Percentiles rank a stretch among this genome's conserved stretches.
These are phyloP conservation scores for Sesia bembeciformis DNA, from an alignment of 2,888 invertebrate genomes.

Conservation along the genomic window DNA sequence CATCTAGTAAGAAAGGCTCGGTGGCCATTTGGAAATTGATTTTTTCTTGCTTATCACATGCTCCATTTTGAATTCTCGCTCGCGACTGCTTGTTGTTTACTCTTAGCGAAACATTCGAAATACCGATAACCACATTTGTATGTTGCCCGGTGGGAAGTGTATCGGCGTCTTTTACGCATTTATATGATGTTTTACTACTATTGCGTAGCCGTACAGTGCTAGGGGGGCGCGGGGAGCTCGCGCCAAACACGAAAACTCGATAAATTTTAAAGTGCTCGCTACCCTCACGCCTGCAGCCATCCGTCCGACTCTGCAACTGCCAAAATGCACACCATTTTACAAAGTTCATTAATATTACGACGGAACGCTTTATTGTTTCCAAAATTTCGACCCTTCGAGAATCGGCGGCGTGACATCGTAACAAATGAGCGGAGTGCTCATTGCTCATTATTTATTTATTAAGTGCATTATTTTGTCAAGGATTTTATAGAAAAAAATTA, in stretches of 20 bases:
- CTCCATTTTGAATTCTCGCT: too few relatives aligned
- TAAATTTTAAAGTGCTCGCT: conserved; percentile 61
- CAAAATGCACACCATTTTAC: conserved; percentile 20
- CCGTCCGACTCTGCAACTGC: conserved; percentile 30
- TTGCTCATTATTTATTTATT: not conserved
- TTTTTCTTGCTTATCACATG: too few relatives aligned
- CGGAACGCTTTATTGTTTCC: conserved; percentile 10
- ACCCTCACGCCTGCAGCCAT: conserved; percentile 41
- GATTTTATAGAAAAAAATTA: too few relatives aligned
- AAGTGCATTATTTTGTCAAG: too few relatives aligned
- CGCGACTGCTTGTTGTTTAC: too few relatives aligned
- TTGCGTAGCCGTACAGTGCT: not conserved
- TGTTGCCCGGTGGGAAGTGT: too few relatives aligned
- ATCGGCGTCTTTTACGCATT: too few relatives aligned
- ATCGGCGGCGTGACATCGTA: not conserved
- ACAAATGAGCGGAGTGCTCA: not conserved
- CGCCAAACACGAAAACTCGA: conserved; percentile 60
- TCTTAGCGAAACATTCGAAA: too few relatives aligned
- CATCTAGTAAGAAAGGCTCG: too few relatives aligned
- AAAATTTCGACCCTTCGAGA: conserved; percentile 8
- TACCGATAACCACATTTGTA: too few relatives aligned
- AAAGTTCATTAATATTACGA: conserved; percentile 13
- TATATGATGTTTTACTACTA: too few relatives aligned
- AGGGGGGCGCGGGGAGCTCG: conserved; percentile 1
- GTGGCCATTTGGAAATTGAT: too few relatives aligned